phyloP scores from a whole-genome alignment of 2,113 vertebrate species.

The Hystrix brachyura region DNA sequence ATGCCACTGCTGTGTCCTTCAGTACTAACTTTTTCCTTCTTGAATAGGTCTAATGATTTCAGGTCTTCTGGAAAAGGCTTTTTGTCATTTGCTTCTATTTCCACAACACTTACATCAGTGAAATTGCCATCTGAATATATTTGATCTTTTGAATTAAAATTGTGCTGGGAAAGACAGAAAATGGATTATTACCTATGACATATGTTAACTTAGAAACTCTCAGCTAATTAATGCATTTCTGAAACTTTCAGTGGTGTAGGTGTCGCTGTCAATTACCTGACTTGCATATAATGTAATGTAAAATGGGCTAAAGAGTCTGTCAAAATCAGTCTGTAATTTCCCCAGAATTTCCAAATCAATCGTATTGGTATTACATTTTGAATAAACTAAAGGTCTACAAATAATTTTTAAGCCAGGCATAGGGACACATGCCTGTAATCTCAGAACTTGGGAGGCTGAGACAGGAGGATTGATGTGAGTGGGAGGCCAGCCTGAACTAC shows the following conservation, averaged over 20 bases:
- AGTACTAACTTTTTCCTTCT: conserved; percentile 95
- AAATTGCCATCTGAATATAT: conserved; percentile 91
- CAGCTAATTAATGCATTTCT: not conserved
- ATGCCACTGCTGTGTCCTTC: conserved; percentile 99
- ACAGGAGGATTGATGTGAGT: not conserved
- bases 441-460: not conserved
- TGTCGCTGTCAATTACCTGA: not conserved
- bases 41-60: conserved; percentile 92
- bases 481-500: not conserved
- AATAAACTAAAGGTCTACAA: not conserved
- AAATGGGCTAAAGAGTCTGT: not conserved
- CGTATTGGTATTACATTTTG: not conserved
- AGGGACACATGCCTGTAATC: not conserved
- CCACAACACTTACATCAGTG: conserved; percentile 94
- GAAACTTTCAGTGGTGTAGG: not conserved
- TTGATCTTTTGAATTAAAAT: conserved; percentile 91
- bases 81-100: conserved; percentile 92
- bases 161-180: conserved; percentile 88
- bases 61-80: conserved; percentile 92
- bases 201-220: not conserved
- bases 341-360: conserved; percentile 23
- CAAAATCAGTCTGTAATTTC: not conserved
- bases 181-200: not conserved
- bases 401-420: not conserved
- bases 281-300: not conserved